A percentile compares a stretch with the other conserved stretches of the same genome.
These are phyloP conservation scores for Paratrypauchen microcephalus DNA, from an alignment of 2,797 vertebrate genomes.

Conservation along the genomic window DNA sequence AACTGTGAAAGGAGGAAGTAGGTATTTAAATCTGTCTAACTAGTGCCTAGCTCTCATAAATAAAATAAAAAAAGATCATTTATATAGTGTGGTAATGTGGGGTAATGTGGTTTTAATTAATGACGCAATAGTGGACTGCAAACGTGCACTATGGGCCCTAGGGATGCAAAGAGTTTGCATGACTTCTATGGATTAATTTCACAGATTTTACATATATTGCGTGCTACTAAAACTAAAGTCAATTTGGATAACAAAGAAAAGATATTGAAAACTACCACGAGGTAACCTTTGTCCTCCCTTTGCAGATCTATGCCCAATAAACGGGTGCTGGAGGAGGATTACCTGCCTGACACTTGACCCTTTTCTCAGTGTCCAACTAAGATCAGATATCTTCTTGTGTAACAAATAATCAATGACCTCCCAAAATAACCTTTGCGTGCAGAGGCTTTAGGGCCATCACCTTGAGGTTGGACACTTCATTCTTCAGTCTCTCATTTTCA, in stretches of 20 bases:
- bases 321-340: slow-evolving; percentile 44
- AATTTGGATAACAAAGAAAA: background rate
- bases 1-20: no score
- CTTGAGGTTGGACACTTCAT: slow-evolving; percentile 89
- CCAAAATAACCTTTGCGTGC: background rate
- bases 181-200: no score
- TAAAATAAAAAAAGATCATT: no score
- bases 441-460: slow-evolving; percentile 59
- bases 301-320: slow-evolving; percentile 70
- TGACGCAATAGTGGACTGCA: no score
- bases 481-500: slow-evolving; percentile 94
- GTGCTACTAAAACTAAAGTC: background rate
- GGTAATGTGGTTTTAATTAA: no score
- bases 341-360: slow-evolving; percentile 33
- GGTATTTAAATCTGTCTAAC: no score
- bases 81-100: no score
- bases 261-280: background rate
- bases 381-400: slow-evolving; percentile 44
- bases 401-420: slow-evolving; percentile 13
- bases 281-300: slow-evolving; percentile 17
- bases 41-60: no score
- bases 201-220: no score
- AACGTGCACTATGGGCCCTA: no score
- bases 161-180: no score
- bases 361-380: slow-evolving; percentile 21